phyloP scores from a whole-genome alignment of 2,797 vertebrate genomes.

The Uromys caudimaculatus region DNA sequence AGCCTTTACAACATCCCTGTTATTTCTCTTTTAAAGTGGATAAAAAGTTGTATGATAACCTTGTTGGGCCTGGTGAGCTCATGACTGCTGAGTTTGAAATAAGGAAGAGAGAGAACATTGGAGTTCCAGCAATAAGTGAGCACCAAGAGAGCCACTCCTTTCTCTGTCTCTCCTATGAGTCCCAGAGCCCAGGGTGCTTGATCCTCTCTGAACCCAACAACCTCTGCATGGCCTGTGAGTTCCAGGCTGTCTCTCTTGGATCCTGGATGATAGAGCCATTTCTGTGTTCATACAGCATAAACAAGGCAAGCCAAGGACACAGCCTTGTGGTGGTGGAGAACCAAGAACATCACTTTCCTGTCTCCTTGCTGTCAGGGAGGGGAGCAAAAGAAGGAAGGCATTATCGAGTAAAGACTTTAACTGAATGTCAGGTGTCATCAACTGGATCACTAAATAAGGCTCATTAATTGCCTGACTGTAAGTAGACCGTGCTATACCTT shows the following conservation, averaged over 20 bases:
- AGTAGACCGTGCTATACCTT: background rate
- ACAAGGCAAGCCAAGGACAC: background rate
- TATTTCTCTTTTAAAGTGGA: background rate
- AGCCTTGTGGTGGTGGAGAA: background rate
- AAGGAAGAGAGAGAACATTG: background rate
- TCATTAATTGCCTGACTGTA: background rate
- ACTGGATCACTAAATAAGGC: background rate
- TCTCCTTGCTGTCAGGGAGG: background rate
- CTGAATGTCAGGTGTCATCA: background rate
- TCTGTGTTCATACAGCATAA: background rate
- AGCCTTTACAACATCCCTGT: background rate
- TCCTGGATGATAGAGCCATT: background rate
- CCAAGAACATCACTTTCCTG: background rate
- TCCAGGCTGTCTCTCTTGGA: background rate
- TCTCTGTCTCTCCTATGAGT: background rate
- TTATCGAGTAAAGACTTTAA: background rate
- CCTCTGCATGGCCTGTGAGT: background rate
- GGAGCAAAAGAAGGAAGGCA: background rate
- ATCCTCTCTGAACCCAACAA: background rate
- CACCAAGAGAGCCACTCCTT: too few relatives aligned
- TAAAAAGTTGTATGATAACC: background rate
- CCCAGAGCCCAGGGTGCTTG: background rate
- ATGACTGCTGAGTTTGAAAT: background rate
- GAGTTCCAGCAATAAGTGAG: background rate
- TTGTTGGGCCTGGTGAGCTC: background rate